Percentiles rank a stretch among this genome's conserved stretches.
phyloP scores from a whole-genome alignment of 2,113 vertebrate species.

The Thomomys bottae region DNA sequence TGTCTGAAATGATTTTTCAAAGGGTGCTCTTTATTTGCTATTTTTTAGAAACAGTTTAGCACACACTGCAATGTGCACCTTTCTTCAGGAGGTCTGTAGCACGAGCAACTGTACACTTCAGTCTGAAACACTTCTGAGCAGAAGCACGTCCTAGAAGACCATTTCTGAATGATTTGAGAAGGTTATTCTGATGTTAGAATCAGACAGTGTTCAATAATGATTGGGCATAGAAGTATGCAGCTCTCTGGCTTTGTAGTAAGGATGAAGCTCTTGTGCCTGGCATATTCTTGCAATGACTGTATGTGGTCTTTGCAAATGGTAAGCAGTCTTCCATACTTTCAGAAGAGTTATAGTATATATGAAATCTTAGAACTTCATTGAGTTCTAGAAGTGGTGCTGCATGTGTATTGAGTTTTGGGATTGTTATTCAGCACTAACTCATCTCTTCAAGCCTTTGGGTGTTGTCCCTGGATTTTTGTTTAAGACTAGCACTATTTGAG shows the following conservation, averaged over 20 bases:
- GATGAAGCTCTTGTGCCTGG: neutral
- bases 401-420: neutral
- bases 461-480: too few relatives aligned
- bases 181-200: neutral
- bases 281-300: neutral
- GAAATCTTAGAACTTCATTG: slow-evolving; percentile 11
- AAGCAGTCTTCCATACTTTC: neutral
- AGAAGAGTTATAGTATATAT: neutral
- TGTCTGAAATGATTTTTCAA: neutral
- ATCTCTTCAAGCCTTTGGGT: neutral
- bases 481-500: too few relatives aligned
- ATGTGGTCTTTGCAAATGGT: neutral
- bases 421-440: neutral
- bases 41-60: slow-evolving; percentile 4
- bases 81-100: neutral
- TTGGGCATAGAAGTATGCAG: neutral
- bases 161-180: neutral
- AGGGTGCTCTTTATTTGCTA: neutral
- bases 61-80: neutral
- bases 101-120: neutral
- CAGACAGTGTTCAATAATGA: neutral
- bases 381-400: neutral
- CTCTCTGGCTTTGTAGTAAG: neutral
- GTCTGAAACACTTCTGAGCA: slow-evolving; percentile 25
- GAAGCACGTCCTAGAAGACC: neutral